These are phyloP conservation scores for Battus philenor DNA, from an alignment of 1,140 invertebrate species.

Conservation along the genomic window DNA sequence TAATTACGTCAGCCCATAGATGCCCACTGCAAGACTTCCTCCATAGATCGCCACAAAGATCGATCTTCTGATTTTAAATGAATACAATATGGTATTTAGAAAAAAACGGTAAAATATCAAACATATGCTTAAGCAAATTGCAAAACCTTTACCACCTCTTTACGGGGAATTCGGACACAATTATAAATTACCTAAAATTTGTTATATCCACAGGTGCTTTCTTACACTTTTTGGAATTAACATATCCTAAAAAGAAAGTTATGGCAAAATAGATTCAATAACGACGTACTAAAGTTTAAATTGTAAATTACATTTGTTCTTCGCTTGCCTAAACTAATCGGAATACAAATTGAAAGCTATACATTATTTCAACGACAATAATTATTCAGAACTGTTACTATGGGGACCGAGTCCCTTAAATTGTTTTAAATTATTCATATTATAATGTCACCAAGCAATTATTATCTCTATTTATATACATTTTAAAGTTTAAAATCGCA, in stretches of 20 bases:
- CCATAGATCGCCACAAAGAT: no score
- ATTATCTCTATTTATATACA: no score
- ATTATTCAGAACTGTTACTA: slow-evolving; percentile 10
- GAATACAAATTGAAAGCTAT: background rate
- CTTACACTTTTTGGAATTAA: background rate
- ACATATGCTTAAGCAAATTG: no score
- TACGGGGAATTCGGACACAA: no score
- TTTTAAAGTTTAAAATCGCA: no score
- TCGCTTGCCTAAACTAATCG: background rate
- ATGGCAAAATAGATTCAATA: background rate
- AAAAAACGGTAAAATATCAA: no score
- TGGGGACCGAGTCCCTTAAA: slow-evolving; percentile 1
- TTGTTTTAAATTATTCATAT: background rate
- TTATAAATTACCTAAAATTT: background rate
- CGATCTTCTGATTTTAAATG: no score
- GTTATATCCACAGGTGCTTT: background rate
- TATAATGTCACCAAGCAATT: no score
- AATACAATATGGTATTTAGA: no score
- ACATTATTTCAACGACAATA: slow-evolving; percentile 4
- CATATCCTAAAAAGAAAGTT: background rate
- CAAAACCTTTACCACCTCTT: no score
- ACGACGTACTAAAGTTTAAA: background rate
- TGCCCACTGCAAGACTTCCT: no score
- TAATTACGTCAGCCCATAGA: no score
- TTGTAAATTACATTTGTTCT: background rate